These are phyloP conservation scores for Sternotherus odoratus DNA, from an alignment of 2,797 vertebrate genomes.

Conservation along the genomic window DNA sequence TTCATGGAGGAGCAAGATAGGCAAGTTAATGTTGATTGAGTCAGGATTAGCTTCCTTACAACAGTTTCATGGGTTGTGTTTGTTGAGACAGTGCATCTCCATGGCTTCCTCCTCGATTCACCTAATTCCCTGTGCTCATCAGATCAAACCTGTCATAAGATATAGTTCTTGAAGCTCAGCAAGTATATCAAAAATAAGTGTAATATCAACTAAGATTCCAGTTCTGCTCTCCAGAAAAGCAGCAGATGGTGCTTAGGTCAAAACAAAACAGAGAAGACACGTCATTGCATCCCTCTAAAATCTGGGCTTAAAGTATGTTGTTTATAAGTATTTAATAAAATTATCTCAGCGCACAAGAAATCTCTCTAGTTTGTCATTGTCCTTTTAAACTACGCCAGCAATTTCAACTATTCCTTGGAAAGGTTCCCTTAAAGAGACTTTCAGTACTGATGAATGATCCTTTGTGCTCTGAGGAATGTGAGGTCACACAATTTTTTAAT, in stretches of 20 bases:
- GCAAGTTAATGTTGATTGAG: not conserved
- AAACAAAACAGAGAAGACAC: not conserved
- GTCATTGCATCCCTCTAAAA: not conserved
- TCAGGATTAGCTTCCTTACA: not conserved
- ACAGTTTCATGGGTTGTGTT: not conserved
- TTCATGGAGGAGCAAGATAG: not conserved
- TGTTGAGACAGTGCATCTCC: not conserved
- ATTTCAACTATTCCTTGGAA: conserved; percentile 79
- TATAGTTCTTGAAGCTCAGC: not conserved
- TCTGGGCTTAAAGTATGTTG: conserved; percentile 20
- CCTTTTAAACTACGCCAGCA: conserved; percentile 70
- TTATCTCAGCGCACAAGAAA: conserved; percentile 41
- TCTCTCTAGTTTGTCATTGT: conserved; percentile 62
- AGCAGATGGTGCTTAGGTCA: not conserved
- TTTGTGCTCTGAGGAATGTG: conserved; percentile 79
- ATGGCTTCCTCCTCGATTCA: not conserved
- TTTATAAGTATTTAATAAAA: conserved; percentile 60
- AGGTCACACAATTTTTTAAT: conserved; percentile 48
- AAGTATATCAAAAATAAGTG: not conserved
- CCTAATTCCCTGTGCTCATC: not conserved
- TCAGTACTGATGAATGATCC: conserved; percentile 76
- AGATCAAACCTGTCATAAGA: not conserved
- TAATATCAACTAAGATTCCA: not conserved
- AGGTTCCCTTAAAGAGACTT: conserved; percentile 67
- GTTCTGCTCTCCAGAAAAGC: not conserved